These are phyloP conservation scores for Balanococcus diminutus DNA, from an alignment of 2,888 invertebrate genomes.

Conservation along the genomic window DNA sequence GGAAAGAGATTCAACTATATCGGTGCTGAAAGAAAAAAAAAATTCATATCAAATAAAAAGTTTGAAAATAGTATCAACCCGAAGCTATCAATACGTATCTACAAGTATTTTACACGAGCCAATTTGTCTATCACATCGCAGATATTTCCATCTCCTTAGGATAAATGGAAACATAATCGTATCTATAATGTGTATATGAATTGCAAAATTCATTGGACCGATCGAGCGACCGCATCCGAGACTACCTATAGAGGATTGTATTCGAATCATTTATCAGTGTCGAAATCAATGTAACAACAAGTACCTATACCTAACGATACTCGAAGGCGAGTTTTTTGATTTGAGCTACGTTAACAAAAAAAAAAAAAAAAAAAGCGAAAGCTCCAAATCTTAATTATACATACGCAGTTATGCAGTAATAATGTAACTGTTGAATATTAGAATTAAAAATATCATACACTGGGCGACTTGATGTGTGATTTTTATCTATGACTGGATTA, in stretches of 20 bases:
- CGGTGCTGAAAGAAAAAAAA: background rate
- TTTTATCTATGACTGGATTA: background rate
- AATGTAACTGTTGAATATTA: background rate
- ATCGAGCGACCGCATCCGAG: background rate
- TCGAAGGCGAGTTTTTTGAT: background rate
- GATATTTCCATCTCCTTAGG: background rate
- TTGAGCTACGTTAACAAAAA: background rate
- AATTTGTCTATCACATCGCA: background rate
- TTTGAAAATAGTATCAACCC: slow-evolving; percentile 13
- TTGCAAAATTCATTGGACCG: background rate
- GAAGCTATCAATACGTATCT: background rate
- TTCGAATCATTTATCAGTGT: slow-evolving; percentile 15
- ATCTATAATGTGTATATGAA: background rate
- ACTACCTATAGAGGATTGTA: background rate
- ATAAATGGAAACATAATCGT: background rate
- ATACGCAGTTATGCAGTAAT: background rate
- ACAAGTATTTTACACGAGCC: background rate
- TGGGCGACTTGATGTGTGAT: background rate
- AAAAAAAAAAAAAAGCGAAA: slow-evolving; percentile 11
- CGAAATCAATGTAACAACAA: slow-evolving; percentile 9
- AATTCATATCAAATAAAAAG: background rate
- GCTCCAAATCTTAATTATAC: background rate
- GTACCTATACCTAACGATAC: background rate
- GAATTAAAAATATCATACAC: background rate
- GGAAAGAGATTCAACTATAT: background rate